These are phyloP conservation scores for Jordanella pulchra DNA, from an alignment of 2,797 vertebrate genomes.

Conservation along the genomic window DNA sequence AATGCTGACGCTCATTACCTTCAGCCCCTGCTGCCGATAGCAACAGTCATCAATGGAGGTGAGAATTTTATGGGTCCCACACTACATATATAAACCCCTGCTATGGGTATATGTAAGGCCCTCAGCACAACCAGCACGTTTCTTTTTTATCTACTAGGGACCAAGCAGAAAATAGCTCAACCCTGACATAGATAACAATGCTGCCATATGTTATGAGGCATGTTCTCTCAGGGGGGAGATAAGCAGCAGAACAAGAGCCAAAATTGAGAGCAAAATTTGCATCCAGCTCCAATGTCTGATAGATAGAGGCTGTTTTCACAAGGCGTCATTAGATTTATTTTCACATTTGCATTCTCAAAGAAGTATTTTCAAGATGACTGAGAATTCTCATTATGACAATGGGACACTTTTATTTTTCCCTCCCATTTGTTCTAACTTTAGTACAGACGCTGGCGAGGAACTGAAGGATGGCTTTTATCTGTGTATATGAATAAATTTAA, in stretches of 20 bases:
- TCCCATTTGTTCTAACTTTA: slow-evolving; percentile 12
- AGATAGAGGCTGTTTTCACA: slow-evolving; percentile 44
- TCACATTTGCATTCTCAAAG: slow-evolving; percentile 42
- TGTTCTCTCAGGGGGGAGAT: slow-evolving; percentile 31
- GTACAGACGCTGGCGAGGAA: not conserved
- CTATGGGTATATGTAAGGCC: slow-evolving; percentile 34
- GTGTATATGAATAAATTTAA: too few relatives aligned
- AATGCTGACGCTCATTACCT: slow-evolving; percentile 61
- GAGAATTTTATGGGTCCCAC: slow-evolving; percentile 58
- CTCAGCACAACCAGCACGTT: slow-evolving; percentile 21
- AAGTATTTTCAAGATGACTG: slow-evolving; percentile 33
- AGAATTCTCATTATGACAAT: slow-evolving; percentile 39
- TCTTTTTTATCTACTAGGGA: slow-evolving; percentile 15
- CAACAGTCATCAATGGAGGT: slow-evolving; percentile 38
- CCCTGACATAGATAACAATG: slow-evolving; percentile 45
- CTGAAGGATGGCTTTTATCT: not conserved
- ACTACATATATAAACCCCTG: slow-evolving; percentile 47
- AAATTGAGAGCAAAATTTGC: slow-evolving; percentile 34
- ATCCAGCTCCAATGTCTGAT: slow-evolving; percentile 37
- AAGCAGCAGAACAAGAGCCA: slow-evolving; percentile 26
- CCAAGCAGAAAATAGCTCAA: slow-evolving; percentile 49
- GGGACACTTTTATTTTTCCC: slow-evolving; percentile 20
- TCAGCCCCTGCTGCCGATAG: slow-evolving; percentile 39
- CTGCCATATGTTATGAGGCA: slow-evolving; percentile 35
- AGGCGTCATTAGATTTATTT: slow-evolving; percentile 54